Percentiles rank a stretch among this genome's conserved stretches.
phyloP scores from a whole-genome alignment of 2,797 vertebrate species.

The Trachurus trachurus region DNA sequence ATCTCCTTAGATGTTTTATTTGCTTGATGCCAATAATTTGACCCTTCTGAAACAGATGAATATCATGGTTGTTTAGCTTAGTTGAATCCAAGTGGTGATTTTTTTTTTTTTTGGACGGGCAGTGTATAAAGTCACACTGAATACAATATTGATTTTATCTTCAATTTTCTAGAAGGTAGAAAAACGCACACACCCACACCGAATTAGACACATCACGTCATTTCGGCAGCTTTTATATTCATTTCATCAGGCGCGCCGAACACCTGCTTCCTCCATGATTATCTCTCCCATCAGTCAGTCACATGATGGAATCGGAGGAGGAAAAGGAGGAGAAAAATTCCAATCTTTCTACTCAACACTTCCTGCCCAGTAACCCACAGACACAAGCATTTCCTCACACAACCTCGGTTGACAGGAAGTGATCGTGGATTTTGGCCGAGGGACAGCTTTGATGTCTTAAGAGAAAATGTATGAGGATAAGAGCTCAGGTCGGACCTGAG shows the following conservation, averaged over 20 bases:
- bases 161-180: background rate
- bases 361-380: conserved; percentile 66
- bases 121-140: background rate
- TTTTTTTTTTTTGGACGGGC: no score
- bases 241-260: background rate
- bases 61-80: no score
- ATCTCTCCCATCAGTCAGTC: conserved; percentile 40
- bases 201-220: background rate
- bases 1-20: no score
- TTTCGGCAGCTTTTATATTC: conserved; percentile 18
- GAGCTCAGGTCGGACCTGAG: background rate
- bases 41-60: no score
- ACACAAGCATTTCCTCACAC: conserved; percentile 67
- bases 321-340: conserved; percentile 67
- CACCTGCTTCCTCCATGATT: conserved; percentile 62
- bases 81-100: no score
- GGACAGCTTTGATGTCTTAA: conserved; percentile 37
- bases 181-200: background rate
- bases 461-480: conserved; percentile 24
- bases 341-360: conserved; percentile 63
- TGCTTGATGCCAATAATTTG: no score
- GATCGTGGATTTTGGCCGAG: conserved; percentile 46
- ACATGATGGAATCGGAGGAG: conserved; percentile 58
- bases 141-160: background rate
- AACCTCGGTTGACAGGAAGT: conserved; percentile 64